Evolutionary conservation across 2,888 invertebrate genomes (phyloP).

Genomic region (Phengaris alcon): DNA sequence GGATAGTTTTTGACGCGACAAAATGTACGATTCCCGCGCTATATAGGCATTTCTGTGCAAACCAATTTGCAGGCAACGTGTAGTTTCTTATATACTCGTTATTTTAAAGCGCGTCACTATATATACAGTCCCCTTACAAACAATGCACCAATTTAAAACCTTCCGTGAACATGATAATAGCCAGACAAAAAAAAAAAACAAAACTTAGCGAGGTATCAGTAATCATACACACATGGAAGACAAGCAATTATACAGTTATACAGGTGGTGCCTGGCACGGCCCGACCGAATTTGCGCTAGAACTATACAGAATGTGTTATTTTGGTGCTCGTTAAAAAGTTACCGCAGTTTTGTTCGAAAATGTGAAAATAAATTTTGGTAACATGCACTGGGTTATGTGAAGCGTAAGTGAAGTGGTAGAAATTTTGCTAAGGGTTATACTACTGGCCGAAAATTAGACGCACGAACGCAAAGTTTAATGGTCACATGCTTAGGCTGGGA

Average conservation of each 20-base stretch:
- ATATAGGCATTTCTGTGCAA: too few relatives aligned
- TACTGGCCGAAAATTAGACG: background rate
- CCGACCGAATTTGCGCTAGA: constrained; percentile 67
- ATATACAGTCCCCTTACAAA: background rate
- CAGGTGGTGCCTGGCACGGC: constrained; percentile 68
- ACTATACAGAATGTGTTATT: constrained; percentile 53
- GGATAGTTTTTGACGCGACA: too few relatives aligned
- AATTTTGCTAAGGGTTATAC: background rate
- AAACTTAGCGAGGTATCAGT: constrained; percentile 44
- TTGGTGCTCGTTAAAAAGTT: constrained; percentile 41
- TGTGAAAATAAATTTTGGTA: background rate
- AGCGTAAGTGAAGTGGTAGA: background rate
- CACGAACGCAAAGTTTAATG: too few relatives aligned
- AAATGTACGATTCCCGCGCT: too few relatives aligned
- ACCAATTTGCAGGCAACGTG: too few relatives aligned
- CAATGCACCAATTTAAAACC: background rate
- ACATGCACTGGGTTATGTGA: constrained; percentile 13
- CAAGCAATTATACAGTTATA: constrained; percentile 64
- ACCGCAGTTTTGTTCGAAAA: constrained; percentile 28
- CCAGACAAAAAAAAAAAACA: constrained; percentile 37
- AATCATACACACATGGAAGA: constrained; percentile 63
- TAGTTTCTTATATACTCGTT: background rate
- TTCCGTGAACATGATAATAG: constrained; percentile 10
- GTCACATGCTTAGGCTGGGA: too few relatives aligned
- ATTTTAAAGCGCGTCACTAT: background rate